Base-by-base conservation (phyloP, 2,888 invertebrate species). In the Tuberolachnus salignus region DNA sequence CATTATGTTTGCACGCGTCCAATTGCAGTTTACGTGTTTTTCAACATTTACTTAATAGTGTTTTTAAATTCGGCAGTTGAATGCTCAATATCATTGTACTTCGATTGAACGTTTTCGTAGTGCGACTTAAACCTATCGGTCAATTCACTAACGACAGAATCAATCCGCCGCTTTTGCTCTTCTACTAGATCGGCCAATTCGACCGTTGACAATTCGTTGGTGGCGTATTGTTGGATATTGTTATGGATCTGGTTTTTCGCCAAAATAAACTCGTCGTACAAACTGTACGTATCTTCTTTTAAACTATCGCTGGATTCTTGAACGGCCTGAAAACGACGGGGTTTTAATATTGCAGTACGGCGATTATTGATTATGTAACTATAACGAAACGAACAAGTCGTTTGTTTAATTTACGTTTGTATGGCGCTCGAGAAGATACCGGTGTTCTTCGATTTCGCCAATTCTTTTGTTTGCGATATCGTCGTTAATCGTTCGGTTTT, bases 391-490 rank as follows among this genome's bases (percentile, higher is more conserved):
- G 0, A 11, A 3, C 55, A 10, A 16, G 8, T 23, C 46, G n/a
- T 57, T 55, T n/a, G n/a, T 0, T 0, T 0, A 16, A 42, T 19
- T 51, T 49, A 69, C 78, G 23, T 26, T 42, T 13, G n/a, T 61
- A n/a, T 69, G 69, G 2, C 9, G 13, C 3, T 51, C 51, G 9
- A 78, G 49, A 49, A 69, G 49, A 23, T 14, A 14, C 42, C 19
- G 23, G 42, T 78, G 78, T 34, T 69, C 34, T 59, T 51, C 3
- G 1, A 78, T 57, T 51, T 78, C 78, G 8, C 51, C 23, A 23
- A 69, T 34, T 42, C 69, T 69, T 42, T 69, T 75, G 0, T 23
- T 61, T 1, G 10, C 21, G 1, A 59, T 42, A 11, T 3, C 67
- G 13, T 57, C 42, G 1, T 1, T 53, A 42, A 3, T 19, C 0